Evolutionary conservation across 2,888 invertebrate species (phyloP).

Genomic region (Cylloceria caligata): DNA sequence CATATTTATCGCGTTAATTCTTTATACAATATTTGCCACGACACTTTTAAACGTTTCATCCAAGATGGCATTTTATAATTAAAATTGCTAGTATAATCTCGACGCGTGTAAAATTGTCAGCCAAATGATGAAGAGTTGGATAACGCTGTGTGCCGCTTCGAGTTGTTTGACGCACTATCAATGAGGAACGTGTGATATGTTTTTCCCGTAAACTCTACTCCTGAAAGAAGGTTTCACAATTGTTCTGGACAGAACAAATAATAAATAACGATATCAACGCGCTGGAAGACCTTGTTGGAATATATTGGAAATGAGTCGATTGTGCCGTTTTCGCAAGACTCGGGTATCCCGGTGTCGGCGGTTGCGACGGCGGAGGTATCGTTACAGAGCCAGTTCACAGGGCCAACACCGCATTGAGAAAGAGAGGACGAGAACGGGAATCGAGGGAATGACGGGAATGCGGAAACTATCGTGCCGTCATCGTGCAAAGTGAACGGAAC

Average conservation of each 20-base stretch:
- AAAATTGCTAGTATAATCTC: neutral
- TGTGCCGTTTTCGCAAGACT: slow-evolving; percentile 21
- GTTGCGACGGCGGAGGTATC: neutral
- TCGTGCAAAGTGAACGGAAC: slow-evolving; percentile 61
- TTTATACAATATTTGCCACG: neutral
- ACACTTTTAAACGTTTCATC: neutral
- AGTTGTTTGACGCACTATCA: too few species aligned
- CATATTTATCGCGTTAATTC: neutral
- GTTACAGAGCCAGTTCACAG: neutral
- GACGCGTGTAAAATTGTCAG: neutral
- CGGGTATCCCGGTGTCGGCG: neutral
- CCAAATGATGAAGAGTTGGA: neutral
- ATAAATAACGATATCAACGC: slow-evolving; percentile 22
- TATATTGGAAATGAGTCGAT: slow-evolving; percentile 39
- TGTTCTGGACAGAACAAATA: slow-evolving; percentile 9
- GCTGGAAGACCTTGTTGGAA: slow-evolving; percentile 36
- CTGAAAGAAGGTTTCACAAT: neutral
- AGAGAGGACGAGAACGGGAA: slow-evolving; percentile 40
- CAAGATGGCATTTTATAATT: neutral
- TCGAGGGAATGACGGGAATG: slow-evolving; percentile 55
- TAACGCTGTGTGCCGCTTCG: too few species aligned
- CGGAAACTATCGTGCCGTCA: slow-evolving; percentile 57
- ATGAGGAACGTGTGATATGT: slow-evolving; percentile 21
- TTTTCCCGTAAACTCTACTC: neutral
- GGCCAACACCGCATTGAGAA: slow-evolving; percentile 5